Conservation (phyloP, 2,797 vertebrate genomes). For the Australoheros facetus region DNA sequence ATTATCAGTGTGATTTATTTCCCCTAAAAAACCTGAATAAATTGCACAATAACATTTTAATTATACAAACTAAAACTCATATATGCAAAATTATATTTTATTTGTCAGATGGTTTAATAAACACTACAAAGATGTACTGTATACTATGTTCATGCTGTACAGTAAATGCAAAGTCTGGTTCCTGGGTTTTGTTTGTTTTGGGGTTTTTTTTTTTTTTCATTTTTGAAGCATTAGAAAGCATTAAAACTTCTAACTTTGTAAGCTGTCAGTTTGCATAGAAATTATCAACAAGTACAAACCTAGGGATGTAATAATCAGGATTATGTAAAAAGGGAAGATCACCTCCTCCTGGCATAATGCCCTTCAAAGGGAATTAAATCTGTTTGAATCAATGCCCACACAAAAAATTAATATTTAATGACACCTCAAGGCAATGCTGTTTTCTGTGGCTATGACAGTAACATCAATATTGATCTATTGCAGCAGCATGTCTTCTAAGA, state of each 20-base stretch:
- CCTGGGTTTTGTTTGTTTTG: no score
- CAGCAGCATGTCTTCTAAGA: slow-evolving; percentile 26
- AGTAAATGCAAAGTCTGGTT: no score
- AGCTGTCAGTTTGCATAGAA: neutral
- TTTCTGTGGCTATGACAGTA: slow-evolving; percentile 54
- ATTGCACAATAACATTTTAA: no score
- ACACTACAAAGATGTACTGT: no score
- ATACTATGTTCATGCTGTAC: no score
- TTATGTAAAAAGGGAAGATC: neutral
- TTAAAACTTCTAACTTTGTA: neutral
- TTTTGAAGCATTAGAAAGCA: no score
- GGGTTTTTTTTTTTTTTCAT: no score
- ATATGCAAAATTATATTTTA: no score
- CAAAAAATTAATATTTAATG: slow-evolving; percentile 65
- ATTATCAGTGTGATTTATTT: no score
- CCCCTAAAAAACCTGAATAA: no score
- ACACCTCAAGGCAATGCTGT: slow-evolving; percentile 49
- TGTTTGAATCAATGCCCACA: slow-evolving; percentile 58
- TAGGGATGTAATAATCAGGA: neutral
- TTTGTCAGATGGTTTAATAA: no score
- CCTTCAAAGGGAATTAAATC: slow-evolving; percentile 60
- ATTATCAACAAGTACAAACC: neutral
- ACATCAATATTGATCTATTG: slow-evolving; percentile 73
- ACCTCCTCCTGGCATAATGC: slow-evolving; percentile 13
- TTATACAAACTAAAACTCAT: neutral